Evolutionary conservation across 2,113 vertebrate genomes (phyloP).

Genomic region (Nematolebias whitei): DNA sequence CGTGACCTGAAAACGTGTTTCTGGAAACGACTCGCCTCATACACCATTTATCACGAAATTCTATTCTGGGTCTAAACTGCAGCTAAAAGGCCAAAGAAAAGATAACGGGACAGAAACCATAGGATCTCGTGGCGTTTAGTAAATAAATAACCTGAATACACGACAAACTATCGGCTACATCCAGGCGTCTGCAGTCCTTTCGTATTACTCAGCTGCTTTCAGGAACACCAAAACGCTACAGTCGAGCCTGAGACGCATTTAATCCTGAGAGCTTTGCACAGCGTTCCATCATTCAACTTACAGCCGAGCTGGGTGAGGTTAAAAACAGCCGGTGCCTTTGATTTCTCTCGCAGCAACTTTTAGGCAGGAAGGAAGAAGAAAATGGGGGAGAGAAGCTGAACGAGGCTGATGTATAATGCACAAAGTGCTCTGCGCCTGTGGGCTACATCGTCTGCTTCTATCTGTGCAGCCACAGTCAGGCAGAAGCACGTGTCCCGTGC

Average conservation of each 20-base stretch:
- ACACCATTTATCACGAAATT: no score
- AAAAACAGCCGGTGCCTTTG: constrained; percentile 52
- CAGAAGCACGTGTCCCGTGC: background rate
- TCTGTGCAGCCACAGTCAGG: background rate
- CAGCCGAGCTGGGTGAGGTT: constrained; percentile 44
- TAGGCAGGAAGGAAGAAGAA: constrained; percentile 24
- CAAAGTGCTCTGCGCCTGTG: constrained; percentile 63
- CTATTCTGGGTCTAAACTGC: no score
- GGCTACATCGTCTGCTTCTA: constrained; percentile 46
- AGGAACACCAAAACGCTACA: background rate
- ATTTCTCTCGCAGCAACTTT: constrained; percentile 56
- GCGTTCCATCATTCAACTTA: constrained; percentile 29
- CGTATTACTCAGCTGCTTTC: background rate
- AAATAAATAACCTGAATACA: background rate
- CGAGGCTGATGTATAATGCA: constrained; percentile 71
- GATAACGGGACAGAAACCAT: no score
- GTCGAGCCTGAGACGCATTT: constrained; percentile 7
- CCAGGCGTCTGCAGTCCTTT: background rate
- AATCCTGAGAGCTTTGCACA: constrained; percentile 50
- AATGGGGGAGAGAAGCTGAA: constrained; percentile 9
- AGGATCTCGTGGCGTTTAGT: no score
- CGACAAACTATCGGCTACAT: background rate
- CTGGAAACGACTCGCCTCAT: no score
- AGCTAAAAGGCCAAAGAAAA: no score
- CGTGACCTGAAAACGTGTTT: constrained; percentile 1